phyloP scores from a whole-genome alignment of 2,888 invertebrate genomes.

The Perizoma flavofasciatum region DNA sequence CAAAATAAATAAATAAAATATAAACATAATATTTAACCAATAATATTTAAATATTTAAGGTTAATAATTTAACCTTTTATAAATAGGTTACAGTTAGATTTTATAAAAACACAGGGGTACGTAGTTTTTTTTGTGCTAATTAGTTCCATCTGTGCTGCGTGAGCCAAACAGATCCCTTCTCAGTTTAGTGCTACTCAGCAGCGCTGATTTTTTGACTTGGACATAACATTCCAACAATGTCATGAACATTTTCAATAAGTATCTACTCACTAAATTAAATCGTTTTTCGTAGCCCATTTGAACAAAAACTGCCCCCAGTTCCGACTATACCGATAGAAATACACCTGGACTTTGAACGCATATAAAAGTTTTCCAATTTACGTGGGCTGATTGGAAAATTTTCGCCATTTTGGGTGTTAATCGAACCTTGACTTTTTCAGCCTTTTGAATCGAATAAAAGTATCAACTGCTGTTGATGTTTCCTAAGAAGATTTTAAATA shows the following conservation, averaged over 20 bases:
- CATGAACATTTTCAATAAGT: constrained; percentile 33
- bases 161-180: too few species aligned
- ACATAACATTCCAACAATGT: not conserved
- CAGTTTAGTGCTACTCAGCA: too few species aligned
- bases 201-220: too few species aligned
- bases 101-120: too few species aligned
- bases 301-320: constrained; percentile 69
- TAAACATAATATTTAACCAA: too few species aligned
- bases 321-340: constrained; percentile 72
- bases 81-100: too few species aligned
- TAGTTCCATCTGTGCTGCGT: too few species aligned
- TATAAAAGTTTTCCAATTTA: constrained; percentile 84
- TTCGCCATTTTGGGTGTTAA: constrained; percentile 80
- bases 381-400: constrained; percentile 82
- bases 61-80: too few species aligned
- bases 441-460: constrained; percentile 69
- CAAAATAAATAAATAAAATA: too few species aligned
- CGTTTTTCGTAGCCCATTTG: constrained; percentile 63
- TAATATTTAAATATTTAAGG: too few species aligned
- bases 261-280: constrained; percentile 58
- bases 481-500: constrained; percentile 2
- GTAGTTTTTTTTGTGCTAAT: too few species aligned
- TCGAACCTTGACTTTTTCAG: constrained; percentile 75
- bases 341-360: constrained; percentile 82
- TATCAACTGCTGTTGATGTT: constrained; percentile 44